Conservation (phyloP, 1,140 invertebrate genomes). For the Teleogryllus occipitalis region DNA sequence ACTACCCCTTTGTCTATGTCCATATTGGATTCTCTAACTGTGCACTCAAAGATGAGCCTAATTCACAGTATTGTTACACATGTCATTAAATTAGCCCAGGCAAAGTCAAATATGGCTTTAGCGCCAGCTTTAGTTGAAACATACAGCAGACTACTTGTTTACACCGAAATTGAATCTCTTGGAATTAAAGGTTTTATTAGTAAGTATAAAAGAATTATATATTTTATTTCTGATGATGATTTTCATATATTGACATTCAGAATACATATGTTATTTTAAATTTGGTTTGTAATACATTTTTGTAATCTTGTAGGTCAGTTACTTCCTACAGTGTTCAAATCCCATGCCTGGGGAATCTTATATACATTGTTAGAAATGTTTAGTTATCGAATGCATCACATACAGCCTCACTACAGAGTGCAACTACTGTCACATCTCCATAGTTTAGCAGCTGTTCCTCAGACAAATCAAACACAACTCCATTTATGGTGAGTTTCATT, state of each 20-base stretch:
- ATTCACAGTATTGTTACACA: conserved; percentile 88
- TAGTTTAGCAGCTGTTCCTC: conserved; percentile 76
- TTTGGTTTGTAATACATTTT: background rate
- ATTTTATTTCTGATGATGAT: background rate
- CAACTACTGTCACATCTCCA: conserved; percentile 85
- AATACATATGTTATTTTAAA: background rate
- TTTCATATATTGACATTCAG: conserved; percentile 20
- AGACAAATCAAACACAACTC: conserved; percentile 90
- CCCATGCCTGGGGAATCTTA: conserved; percentile 87
- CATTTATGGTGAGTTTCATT: conserved; percentile 64
- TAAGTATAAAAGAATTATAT: conserved; percentile 40
- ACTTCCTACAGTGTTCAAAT: conserved; percentile 82
- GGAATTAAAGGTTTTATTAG: conserved; percentile 95
- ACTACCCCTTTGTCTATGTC: conserved; percentile 85
- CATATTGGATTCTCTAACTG: conserved; percentile 87
- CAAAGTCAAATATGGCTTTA: conserved; percentile 70
- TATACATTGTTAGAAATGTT: conserved; percentile 95
- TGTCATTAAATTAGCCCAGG: conserved; percentile 79
- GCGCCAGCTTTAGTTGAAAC: conserved; percentile 91
- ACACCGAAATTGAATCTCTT: conserved; percentile 93
- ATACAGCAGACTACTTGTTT: conserved; percentile 85
- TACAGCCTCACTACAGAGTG: conserved; percentile 88
- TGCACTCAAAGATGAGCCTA: conserved; percentile 96
- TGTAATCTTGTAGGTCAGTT: conserved; percentile 59
- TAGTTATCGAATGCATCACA: conserved; percentile 90